phyloP scores from a whole-genome alignment of 2,888 invertebrate genomes.

The Meandrusa payeni region DNA sequence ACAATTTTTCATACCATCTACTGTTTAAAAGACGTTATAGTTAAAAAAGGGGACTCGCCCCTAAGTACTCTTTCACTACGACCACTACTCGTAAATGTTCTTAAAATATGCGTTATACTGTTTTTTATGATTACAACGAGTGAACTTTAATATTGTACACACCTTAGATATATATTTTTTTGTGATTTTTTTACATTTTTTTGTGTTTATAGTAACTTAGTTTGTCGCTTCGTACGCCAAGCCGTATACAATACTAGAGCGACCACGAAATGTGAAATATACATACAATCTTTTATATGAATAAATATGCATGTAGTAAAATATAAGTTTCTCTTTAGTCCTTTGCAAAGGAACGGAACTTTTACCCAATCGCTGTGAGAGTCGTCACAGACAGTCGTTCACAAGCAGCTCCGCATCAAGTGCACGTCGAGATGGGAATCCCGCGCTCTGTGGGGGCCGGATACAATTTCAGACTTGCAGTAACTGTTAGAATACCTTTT shows the following conservation, averaged over 20 bases:
- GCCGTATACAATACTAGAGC: conserved; percentile 77
- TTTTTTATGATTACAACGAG: conserved; percentile 51
- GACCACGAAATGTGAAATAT: conserved; percentile 59
- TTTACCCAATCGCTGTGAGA: conserved; percentile 25
- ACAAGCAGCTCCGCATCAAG: background rate
- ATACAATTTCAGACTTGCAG: conserved; percentile 32
- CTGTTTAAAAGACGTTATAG: conserved; percentile 54
- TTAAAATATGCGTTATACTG: conserved; percentile 63
- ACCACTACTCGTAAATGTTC: conserved; percentile 70
- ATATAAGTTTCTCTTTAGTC: conserved; percentile 52
- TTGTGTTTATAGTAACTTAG: conserved; percentile 59
- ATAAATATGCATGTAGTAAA: conserved; percentile 67
- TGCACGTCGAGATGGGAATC: background rate
- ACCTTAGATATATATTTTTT: conserved; percentile 61
- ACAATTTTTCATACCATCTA: conserved; percentile 68
- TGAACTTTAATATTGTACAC: conserved; percentile 76
- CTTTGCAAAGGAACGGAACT: conserved; percentile 46
- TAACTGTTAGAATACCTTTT: background rate
- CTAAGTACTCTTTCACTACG: conserved; percentile 71
- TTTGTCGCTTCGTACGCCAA: conserved; percentile 69
- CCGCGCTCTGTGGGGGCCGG: conserved; percentile 39
- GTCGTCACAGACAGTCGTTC: background rate
- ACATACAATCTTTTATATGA: conserved; percentile 60
- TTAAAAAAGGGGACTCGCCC: conserved; percentile 43
- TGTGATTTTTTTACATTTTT: conserved; percentile 47